phyloP scores from a whole-genome alignment of 2,113 vertebrate genomes.

The Cnemophilus loriae region DNA sequence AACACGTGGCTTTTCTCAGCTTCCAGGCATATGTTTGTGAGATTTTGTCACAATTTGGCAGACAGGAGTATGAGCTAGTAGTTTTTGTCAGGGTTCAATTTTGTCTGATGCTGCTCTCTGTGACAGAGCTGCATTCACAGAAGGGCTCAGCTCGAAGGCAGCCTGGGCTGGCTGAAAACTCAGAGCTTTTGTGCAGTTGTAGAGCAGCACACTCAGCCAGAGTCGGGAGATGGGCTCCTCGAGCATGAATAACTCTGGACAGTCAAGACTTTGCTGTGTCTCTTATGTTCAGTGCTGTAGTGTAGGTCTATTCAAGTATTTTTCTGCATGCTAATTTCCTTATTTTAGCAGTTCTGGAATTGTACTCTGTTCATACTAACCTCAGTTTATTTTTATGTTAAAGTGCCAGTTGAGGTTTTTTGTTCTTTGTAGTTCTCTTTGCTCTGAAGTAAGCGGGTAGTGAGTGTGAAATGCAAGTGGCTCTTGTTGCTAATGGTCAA shows the following conservation, averaged over 20 bases:
- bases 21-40: not conserved
- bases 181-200: not conserved
- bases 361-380: not conserved
- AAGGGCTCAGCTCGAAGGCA: not conserved
- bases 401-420: not conserved
- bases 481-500: not conserved
- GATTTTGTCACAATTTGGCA: not conserved
- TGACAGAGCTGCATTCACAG: not conserved
- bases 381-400: not conserved
- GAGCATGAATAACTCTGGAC: not conserved
- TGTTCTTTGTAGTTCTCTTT: not conserved
- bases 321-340: not conserved
- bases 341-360: not conserved
- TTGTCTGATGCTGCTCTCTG: not conserved
- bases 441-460: not conserved
- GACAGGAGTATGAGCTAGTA: not conserved
- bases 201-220: not conserved
- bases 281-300: conserved; percentile 65
- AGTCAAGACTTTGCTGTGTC: not conserved
- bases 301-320: conserved; percentile 8
- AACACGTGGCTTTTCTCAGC: not conserved
- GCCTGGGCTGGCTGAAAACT: not conserved
- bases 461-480: not conserved
- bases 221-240: not conserved
- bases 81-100: not conserved